Evolutionary conservation across 2,888 invertebrate genomes (phyloP).

Genomic region (Coenonympha arcania): DNA sequence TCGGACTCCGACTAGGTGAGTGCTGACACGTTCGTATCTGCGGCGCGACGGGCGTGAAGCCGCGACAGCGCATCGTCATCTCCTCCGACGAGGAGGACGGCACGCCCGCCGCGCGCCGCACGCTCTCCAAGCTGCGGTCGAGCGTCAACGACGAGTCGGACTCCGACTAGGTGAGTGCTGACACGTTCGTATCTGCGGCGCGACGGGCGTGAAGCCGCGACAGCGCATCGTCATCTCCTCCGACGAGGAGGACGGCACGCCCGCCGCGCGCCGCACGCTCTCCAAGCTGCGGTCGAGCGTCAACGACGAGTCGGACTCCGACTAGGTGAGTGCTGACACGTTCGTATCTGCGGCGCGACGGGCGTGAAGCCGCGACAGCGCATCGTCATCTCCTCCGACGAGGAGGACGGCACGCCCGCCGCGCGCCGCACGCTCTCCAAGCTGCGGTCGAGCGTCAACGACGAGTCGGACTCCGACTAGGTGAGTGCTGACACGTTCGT

Average conservation of each 20-base stretch:
- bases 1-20: constrained; percentile 40
- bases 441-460: constrained; percentile 62
- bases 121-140: constrained; percentile 64
- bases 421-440: constrained; percentile 65
- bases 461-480: constrained; percentile 48
- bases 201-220: constrained; percentile 66
- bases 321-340: background rate
- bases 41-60: too few species aligned
- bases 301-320: constrained; percentile 58
- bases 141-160: constrained; percentile 61
- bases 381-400: constrained; percentile 71
- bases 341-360: too few species aligned
- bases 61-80: constrained; percentile 70
- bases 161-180: constrained; percentile 30
- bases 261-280: constrained; percentile 61
- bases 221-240: constrained; percentile 71
- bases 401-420: constrained; percentile 70
- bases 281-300: constrained; percentile 64
- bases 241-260: constrained; percentile 72
- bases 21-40: too few species aligned
- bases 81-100: constrained; percentile 72
- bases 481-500: too few species aligned
- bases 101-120: constrained; percentile 64
- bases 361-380: constrained; percentile 68
- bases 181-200: too few species aligned